Evolutionary conservation across 2,113 vertebrate species (phyloP).

Genomic region (Semicossyphus pulcher): DNA sequence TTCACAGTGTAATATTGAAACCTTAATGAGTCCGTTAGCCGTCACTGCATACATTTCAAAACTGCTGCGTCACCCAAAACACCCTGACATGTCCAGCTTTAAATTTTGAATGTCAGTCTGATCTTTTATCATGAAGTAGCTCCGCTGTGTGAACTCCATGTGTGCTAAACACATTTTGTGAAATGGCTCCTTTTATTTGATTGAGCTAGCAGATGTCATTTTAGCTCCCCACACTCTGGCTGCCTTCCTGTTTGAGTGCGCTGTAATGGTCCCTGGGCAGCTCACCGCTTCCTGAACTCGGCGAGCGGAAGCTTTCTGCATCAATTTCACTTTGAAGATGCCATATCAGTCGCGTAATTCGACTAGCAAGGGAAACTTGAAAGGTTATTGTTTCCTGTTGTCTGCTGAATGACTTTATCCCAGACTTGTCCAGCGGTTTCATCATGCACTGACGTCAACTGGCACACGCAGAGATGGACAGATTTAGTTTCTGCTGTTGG

Average conservation of each 20-base stretch:
- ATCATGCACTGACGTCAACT: conserved; percentile 73
- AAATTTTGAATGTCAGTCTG: conserved; percentile 14
- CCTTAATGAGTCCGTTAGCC: neutral
- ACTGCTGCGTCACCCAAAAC: conserved; percentile 46
- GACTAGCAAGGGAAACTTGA: conserved; percentile 75
- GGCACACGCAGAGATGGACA: conserved; percentile 48
- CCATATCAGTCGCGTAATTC: conserved; percentile 77
- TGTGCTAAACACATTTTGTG: conserved; percentile 77
- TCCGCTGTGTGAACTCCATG: conserved; percentile 55
- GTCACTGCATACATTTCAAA: too few species aligned
- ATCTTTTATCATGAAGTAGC: conserved; percentile 36
- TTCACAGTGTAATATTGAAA: neutral
- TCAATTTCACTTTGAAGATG: conserved; percentile 84
- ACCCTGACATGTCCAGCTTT: neutral
- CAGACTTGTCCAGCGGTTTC: conserved; percentile 62
- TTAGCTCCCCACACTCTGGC: conserved; percentile 81
- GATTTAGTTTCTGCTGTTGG: conserved; percentile 63
- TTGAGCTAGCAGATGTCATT: conserved; percentile 84
- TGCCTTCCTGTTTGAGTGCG: conserved; percentile 79
- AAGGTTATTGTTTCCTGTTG: conserved; percentile 84
- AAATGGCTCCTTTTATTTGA: conserved; percentile 78
- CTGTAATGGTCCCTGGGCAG: conserved; percentile 80
- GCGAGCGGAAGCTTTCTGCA: conserved; percentile 82
- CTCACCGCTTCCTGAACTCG: conserved; percentile 83
- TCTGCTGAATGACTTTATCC: conserved; percentile 77